These are phyloP conservation scores for Diadema setosum DNA, from an alignment of 35 echinoderm and acorn worm genomes.

Conservation along the genomic window DNA sequence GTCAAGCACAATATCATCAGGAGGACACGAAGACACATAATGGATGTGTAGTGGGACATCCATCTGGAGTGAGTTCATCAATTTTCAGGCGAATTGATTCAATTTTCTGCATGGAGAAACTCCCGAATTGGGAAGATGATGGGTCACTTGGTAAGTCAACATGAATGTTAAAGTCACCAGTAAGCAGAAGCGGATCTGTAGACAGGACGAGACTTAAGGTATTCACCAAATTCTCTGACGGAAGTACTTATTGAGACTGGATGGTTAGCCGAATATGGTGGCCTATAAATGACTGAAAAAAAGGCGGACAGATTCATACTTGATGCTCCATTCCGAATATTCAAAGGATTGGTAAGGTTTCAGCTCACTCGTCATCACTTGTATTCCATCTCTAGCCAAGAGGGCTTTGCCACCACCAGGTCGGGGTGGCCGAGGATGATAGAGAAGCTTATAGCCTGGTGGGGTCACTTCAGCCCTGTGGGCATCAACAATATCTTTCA, in stretches of 20 bases:
- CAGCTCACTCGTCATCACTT: background rate
- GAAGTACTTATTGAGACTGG: background rate
- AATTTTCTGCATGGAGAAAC: background rate
- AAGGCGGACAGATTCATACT: background rate
- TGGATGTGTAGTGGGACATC: background rate
- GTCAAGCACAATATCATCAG: background rate
- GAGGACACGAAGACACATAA: background rate
- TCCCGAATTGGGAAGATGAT: background rate
- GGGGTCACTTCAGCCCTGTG: background rate
- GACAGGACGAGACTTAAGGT: background rate
- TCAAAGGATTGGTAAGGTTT: background rate
- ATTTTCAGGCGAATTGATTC: background rate
- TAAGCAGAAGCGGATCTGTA: too few species aligned
- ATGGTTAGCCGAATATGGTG: too few species aligned
- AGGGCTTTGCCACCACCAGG: background rate
- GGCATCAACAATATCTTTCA: background rate
- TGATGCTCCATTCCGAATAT: background rate
- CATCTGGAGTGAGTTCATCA: background rate
- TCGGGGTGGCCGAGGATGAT: background rate
- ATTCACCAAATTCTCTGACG: background rate
- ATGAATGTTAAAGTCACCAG: constrained; percentile 57
- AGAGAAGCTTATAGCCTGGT: background rate
- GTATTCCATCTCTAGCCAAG: background rate
- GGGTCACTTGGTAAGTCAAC: background rate
- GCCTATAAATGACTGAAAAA: too few species aligned